These are phyloP conservation scores for Oreortyx pictus DNA, from an alignment of 2,797 vertebrate genomes.

Conservation along the genomic window DNA sequence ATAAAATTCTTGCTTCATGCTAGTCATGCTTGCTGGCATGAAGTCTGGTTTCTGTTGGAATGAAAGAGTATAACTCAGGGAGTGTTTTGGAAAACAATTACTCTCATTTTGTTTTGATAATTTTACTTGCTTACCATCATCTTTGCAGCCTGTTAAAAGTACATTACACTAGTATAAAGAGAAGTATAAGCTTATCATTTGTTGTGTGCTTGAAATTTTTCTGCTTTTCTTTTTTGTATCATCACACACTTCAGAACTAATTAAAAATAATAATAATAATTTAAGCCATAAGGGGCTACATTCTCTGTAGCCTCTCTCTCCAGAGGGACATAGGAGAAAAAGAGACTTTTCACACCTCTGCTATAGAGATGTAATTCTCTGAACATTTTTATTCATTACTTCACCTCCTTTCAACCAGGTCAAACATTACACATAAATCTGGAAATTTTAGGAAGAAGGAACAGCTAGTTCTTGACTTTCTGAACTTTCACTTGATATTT, in stretches of 20 bases:
- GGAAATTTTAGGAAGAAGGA: background rate
- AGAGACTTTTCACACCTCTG: fast-evolving
- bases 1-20: background rate
- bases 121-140: background rate
- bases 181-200: background rate
- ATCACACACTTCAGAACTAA: background rate
- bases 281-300: background rate
- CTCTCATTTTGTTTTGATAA: background rate
- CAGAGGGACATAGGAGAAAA: background rate
- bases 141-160: background rate
- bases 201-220: background rate
- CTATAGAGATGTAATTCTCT: background rate
- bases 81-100: background rate
- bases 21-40: no score
- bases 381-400: background rate
- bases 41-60: background rate
- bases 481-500: background rate
- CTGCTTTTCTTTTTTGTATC: background rate
- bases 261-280: background rate
- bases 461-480: background rate
- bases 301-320: background rate
- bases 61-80: background rate
- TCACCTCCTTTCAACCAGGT: background rate
- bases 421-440: background rate
- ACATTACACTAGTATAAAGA: background rate